Evolutionary conservation across 2,113 vertebrate species (phyloP), one percentile per base, ranked within the genome.

Genomic region (Heliornis fulica): DNA sequence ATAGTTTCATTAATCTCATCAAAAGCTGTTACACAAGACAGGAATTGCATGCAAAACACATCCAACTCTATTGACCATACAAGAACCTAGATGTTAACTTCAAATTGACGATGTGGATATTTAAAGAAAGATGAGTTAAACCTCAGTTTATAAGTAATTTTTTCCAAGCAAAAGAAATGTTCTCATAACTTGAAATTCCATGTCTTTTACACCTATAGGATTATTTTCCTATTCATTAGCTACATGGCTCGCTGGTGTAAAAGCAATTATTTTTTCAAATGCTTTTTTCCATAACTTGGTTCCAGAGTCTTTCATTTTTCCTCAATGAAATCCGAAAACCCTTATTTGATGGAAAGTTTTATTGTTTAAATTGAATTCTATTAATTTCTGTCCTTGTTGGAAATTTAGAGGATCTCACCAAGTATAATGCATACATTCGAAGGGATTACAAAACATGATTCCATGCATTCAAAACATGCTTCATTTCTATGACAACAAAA

Each of bases 131-230:
- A 50, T 13, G 0, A 77, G 18, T 56, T 46, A 51, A 81, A 77
- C 2, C 3, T 1, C 0, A 1, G 51, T 48, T 60, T 51, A 41
- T 38, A 18, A 23, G 20, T 18, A 22, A 63, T 4, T 50, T 66
- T 82, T 87, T 74, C 17, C n/a, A 85, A 79, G 21, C 18, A 83
- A 74, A 87, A 63, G 1, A 43, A 76, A 34, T n/a, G 5, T 48
- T 78, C 17, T 34, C 16, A 45, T n/a, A 54, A 45, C 7, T 40
- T 40, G 9, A 66, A 68, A 13, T 60, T 64, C 34, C 1, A 5
- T 56, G 11, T 20, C 8, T 75, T 84, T 60, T 56, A n/a, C 2
- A 60, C 56, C 28, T 5, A 15, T 20, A 43, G 4, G 10, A 23
- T 4, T 60, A 7, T 68, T 78, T 84, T 70, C 18, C n/a, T 74